Conservation (phyloP, 2,113 vertebrate genomes). For the Stomatorhinus ivindoensis region DNA sequence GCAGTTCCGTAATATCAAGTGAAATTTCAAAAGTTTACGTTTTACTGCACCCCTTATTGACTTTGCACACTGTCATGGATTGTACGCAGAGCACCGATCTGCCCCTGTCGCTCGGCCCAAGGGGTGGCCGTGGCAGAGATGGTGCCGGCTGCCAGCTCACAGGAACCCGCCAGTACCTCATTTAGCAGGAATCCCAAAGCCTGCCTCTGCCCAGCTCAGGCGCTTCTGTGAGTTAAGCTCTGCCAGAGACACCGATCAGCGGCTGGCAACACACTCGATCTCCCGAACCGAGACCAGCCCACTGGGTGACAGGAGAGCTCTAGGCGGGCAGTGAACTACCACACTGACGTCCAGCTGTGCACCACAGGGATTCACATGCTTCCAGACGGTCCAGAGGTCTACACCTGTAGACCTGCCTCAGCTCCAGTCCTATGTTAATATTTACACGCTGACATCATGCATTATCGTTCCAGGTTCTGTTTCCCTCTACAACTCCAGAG, state of each 20-base stretch:
- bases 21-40: neutral
- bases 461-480: neutral
- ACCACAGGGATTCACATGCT: neutral
- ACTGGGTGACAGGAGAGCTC: neutral
- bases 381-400: slow-evolving; percentile 1
- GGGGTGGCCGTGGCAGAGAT: neutral
- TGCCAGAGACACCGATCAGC: neutral
- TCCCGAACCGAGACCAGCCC: neutral
- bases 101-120: neutral
- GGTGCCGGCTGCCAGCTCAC: neutral
- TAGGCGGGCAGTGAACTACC: neutral
- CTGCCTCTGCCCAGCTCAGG: neutral
- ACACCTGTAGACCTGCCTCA: neutral
- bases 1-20: neutral
- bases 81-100: neutral
- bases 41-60: neutral
- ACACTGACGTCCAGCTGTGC: neutral
- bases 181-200: neutral
- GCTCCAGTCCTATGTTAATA: neutral
- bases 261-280: neutral
- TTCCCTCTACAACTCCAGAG: neutral
- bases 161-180: neutral
- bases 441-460: slow-evolving; percentile 9
- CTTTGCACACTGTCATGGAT: neutral
- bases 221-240: neutral